Evolutionary conservation across 2,888 invertebrate genomes (phyloP).

Genomic region (Cerceris rybyensis): DNA sequence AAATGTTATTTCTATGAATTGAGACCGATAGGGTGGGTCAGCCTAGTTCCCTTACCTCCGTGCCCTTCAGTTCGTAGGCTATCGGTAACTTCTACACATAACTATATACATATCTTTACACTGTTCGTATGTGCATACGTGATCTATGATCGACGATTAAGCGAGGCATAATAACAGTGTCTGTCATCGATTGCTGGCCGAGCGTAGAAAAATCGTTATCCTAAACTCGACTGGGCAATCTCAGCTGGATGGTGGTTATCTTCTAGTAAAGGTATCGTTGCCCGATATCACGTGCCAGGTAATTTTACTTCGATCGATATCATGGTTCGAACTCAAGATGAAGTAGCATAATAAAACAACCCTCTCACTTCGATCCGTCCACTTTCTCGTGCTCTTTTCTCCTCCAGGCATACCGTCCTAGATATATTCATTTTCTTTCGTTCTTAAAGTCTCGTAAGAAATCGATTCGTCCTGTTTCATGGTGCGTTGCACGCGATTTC

Average conservation of each 20-base stretch:
- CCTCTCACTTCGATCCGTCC: not conserved
- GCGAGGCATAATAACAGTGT: slow-evolving; percentile 1
- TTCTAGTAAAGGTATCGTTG: slow-evolving; percentile 28
- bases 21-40: too few relatives aligned
- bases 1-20: too few relatives aligned
- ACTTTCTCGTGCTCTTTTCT: not conserved
- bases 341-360: slow-evolving; percentile 31
- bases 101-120: too few relatives aligned
- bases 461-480: slow-evolving; percentile 18
- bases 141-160: not conserved
- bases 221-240: slow-evolving; percentile 19
- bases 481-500: not conserved
- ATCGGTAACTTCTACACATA: too few relatives aligned
- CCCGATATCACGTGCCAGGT: slow-evolving; percentile 15
- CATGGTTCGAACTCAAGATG: slow-evolving; percentile 10
- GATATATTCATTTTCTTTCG: not conserved
- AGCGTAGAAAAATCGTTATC: slow-evolving; percentile 35
- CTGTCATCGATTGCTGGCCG: slow-evolving; percentile 36
- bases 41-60: too few relatives aligned
- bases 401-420: not conserved
- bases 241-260: slow-evolving; percentile 22
- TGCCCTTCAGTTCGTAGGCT: too few relatives aligned
- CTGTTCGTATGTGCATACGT: not conserved
- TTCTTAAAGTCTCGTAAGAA: not conserved
- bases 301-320: slow-evolving; percentile 34